Percentiles rank a stretch among this genome's conserved stretches.
Evolutionary conservation across 2,888 invertebrate species (phyloP).

Genomic region (Melolontha melolontha): DNA sequence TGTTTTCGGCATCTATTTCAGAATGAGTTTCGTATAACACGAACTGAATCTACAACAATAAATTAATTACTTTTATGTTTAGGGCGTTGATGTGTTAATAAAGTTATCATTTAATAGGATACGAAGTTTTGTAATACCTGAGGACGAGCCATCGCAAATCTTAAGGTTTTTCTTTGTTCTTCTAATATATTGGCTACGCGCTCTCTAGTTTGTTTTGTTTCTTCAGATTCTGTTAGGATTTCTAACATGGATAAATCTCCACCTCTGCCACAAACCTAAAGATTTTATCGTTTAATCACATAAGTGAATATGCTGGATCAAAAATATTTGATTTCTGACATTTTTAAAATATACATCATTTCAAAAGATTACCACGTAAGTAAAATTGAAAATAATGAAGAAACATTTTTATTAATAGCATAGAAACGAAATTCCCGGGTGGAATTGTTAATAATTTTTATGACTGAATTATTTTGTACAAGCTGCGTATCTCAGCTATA

Average conservation of each 20-base stretch:
- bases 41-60: slow-evolving; percentile 74
- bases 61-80: background rate
- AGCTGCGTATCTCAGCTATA: too few species aligned
- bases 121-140: slow-evolving; percentile 67
- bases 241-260: slow-evolving; percentile 83
- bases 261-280: slow-evolving; percentile 76
- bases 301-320: too few species aligned
- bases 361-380: too few species aligned
- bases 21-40: slow-evolving; percentile 87
- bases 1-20: slow-evolving; percentile 79
- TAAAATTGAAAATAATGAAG: too few species aligned
- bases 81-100: background rate
- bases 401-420: too few species aligned
- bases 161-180: slow-evolving; percentile 81
- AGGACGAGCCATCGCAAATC: slow-evolving; percentile 81
- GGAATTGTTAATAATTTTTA: too few species aligned
- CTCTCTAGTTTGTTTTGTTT: slow-evolving; percentile 71
- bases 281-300: slow-evolving; percentile 1
- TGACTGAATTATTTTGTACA: too few species aligned
- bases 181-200: slow-evolving; percentile 76
- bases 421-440: too few species aligned
- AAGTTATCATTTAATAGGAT: too few species aligned
- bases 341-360: too few species aligned
- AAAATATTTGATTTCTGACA: too few species aligned
- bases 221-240: slow-evolving; percentile 77